Percentiles rank a stretch among this genome's conserved stretches.
These are phyloP conservation scores for Lepidocyrtoides sp. DNA, from an alignment of 2,888 invertebrate genomes.

Conservation along the genomic window DNA sequence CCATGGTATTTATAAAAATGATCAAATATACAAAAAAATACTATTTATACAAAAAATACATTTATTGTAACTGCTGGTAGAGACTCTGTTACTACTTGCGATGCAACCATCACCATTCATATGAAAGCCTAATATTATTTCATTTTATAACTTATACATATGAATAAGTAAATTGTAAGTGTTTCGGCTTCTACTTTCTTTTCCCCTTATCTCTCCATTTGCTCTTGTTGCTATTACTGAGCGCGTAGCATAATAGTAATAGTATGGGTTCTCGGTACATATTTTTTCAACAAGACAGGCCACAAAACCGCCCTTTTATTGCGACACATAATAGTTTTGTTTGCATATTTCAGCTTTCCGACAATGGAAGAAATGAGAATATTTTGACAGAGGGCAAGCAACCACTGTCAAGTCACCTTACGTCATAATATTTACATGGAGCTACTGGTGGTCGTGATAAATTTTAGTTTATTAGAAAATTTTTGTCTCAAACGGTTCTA, in stretches of 20 bases:
- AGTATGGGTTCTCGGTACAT: slow-evolving; percentile 17
- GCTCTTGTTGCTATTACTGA: background rate
- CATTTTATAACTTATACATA: slow-evolving; percentile 23
- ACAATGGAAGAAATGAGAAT: slow-evolving; percentile 38
- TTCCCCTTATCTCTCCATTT: background rate
- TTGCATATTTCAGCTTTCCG: slow-evolving; percentile 31
- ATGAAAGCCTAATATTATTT: slow-evolving; percentile 27
- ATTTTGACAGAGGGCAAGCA: slow-evolving; percentile 62
- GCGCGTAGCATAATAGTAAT: background rate
- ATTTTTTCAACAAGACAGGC: slow-evolving; percentile 60
- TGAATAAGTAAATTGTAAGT: slow-evolving; percentile 38
- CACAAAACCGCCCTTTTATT: slow-evolving; percentile 72
- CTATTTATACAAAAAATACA: no score
- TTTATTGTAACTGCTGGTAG: background rate
- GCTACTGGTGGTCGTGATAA: background rate
- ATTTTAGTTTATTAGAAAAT: background rate
- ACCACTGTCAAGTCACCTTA: slow-evolving; percentile 12
- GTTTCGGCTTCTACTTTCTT: slow-evolving; percentile 38
- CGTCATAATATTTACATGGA: slow-evolving; percentile 24
- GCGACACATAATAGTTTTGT: slow-evolving; percentile 64
- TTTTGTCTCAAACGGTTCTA: background rate
- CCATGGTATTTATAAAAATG: background rate
- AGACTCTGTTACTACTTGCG: background rate
- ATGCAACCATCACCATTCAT: slow-evolving; percentile 13
- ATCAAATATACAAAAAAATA: no score